Evolutionary conservation across 1,140 invertebrate genomes (phyloP).

Genomic region (Drosophila navojoa): DNA sequence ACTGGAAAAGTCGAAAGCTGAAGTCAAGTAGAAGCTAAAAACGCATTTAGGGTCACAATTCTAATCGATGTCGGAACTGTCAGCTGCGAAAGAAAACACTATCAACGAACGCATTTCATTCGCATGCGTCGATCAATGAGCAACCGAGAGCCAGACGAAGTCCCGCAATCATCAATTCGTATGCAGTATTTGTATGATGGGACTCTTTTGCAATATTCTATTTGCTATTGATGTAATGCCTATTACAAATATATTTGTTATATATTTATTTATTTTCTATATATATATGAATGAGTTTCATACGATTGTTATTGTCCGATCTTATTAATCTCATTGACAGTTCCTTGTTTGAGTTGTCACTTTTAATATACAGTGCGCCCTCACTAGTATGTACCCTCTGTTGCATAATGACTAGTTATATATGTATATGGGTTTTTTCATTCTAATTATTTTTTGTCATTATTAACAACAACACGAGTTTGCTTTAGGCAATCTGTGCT

Average conservation of each 20-base stretch:
- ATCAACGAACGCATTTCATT: constrained; percentile 12
- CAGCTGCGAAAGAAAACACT: constrained; percentile 2
- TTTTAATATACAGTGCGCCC: no score
- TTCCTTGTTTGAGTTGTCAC: no score
- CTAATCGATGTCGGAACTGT: constrained; percentile 41
- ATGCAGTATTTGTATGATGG: background rate
- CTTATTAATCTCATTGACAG: no score
- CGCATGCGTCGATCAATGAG: constrained; percentile 1
- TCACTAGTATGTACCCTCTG: no score
- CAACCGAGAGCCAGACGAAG: constrained; percentile 8
- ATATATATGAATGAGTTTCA: no score
- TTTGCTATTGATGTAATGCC: background rate
- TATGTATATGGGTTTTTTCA: no score
- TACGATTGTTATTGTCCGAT: no score
- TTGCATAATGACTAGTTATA: no score
- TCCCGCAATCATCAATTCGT: constrained; percentile 6
- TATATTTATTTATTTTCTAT: no score
- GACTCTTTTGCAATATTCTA: background rate
- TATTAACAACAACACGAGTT: no score
- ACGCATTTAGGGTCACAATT: background rate
- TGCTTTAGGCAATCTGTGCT: no score
- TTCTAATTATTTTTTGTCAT: no score
- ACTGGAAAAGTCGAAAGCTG: constrained; percentile 10
- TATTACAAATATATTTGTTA: background rate
- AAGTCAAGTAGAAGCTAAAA: background rate